Base-by-base conservation (phyloP, 2,113 vertebrate genomes). In the Opisthocomus hoazin region DNA sequence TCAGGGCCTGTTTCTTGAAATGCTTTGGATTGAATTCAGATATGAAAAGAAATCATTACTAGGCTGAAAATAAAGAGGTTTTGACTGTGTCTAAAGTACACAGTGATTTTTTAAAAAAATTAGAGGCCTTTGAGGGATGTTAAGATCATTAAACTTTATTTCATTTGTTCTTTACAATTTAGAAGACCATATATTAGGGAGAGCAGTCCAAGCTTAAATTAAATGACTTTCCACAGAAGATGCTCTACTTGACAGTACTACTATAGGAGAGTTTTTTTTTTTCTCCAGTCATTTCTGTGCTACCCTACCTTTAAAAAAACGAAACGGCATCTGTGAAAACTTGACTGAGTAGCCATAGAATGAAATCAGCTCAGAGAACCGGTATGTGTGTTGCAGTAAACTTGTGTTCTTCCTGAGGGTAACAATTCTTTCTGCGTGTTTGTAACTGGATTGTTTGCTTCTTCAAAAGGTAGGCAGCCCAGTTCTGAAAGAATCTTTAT, bases 241-340 rank as follows among this genome's bases (percentile, higher is more conserved):
- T 37, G 6, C 1, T 50, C 0, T 8, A 57, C 16, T 37, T 84
- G 34, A 23, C 10, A 46, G 14, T 39, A 20, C 22, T 57, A n/a
- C 41, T 20, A 15, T 6, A 39, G 14, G 19, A 46, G 2, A 3
- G 8, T 36, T 46, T 57, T 9, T 36, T 46, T 57, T 91, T 60
- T 3, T 6, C 4, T 5, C 41, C 3, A 2, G 15, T 77, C 41
- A 9, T 0, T 10, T 29, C 2, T 64, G 9, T 73, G 32, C 10
- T 10, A 15, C 17, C 17, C 8, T 75, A 8, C 8, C 11, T 78
- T 80, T 15, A 9, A 64, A 79, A 56, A 77, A 39, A 22, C 22
- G 30, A 34, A 78, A 12, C 0, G 2, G 0, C 12, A 8, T 14
- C 9, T 39, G 2, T 57, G 56, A 65, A 65, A 91, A 53, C 30